Evolutionary conservation across 2,888 invertebrate genomes (phyloP).

Genomic region (Mayetiola destructor): DNA sequence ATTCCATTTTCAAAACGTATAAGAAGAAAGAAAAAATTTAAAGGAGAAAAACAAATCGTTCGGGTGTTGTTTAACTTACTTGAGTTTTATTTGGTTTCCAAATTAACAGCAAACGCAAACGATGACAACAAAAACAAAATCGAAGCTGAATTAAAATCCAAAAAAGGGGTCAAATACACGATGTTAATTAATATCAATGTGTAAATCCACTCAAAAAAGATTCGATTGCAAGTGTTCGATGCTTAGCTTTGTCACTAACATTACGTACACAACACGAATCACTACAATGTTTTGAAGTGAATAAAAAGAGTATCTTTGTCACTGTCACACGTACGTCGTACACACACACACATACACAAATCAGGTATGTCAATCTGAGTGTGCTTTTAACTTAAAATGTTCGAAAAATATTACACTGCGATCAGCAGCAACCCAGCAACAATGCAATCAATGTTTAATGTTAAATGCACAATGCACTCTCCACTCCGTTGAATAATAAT

Average conservation of each 20-base stretch:
- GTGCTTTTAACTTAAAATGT: too few relatives aligned
- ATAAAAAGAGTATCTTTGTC: too few relatives aligned
- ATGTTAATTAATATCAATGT: background rate
- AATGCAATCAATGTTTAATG: background rate
- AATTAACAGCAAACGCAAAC: background rate
- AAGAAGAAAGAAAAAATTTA: too few relatives aligned
- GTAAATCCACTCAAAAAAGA: background rate
- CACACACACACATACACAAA: background rate
- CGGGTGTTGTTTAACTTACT: background rate
- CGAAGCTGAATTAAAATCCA: background rate
- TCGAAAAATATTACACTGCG: too few relatives aligned
- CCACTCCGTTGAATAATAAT: background rate
- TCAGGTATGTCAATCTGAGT: too few relatives aligned
- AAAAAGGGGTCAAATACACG: constrained; percentile 1
- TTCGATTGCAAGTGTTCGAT: constrained; percentile 2
- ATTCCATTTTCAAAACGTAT: too few relatives aligned
- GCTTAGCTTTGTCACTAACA: too few relatives aligned
- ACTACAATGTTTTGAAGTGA: too few relatives aligned
- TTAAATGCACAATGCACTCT: background rate
- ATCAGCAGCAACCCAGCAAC: background rate
- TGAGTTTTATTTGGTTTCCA: background rate
- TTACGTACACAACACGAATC: too few relatives aligned
- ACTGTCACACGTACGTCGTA: background rate
- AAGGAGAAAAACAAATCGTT: too few relatives aligned
- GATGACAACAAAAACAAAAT: background rate